These are phyloP conservation scores for Spicauda simplicius DNA, from an alignment of 2,888 invertebrate genomes.

Conservation along the genomic window DNA sequence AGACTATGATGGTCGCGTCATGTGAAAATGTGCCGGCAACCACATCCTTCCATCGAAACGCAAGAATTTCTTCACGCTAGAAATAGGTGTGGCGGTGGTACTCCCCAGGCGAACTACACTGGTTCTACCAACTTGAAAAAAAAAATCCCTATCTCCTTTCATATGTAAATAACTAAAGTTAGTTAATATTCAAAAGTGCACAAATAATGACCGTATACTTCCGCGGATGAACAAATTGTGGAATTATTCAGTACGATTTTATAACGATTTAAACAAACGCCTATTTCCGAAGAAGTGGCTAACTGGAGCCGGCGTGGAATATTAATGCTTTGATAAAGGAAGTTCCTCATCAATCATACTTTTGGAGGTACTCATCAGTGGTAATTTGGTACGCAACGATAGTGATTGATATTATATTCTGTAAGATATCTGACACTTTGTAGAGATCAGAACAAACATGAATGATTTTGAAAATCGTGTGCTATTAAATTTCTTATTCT, in stretches of 20 bases:
- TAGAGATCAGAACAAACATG: no score
- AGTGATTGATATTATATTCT: not conserved
- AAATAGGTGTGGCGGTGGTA: no score
- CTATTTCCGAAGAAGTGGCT: slow-evolving; percentile 5
- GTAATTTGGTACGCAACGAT: not conserved
- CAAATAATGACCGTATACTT: not conserved
- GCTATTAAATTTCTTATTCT: no score
- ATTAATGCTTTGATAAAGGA: slow-evolving; percentile 8
- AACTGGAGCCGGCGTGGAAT: not conserved
- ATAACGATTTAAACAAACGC: slow-evolving; percentile 6
- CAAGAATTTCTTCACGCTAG: no score
- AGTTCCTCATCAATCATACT: slow-evolving; percentile 6
- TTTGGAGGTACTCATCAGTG: not conserved
- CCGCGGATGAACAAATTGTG: not conserved
- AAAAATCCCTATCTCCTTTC: no score
- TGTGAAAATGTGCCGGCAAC: no score
- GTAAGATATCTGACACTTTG: no score
- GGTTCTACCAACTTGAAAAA: no score
- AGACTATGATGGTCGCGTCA: no score
- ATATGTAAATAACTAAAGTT: not conserved
- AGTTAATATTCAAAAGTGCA: not conserved
- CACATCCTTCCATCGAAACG: no score
- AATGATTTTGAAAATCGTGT: no score
- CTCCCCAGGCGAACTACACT: no score
- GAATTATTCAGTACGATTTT: not conserved